Evolutionary conservation across 1,140 invertebrate species (phyloP), one percentile per base, ranked within the genome.

Genomic region (Caenorhabditis remanei): DNA sequence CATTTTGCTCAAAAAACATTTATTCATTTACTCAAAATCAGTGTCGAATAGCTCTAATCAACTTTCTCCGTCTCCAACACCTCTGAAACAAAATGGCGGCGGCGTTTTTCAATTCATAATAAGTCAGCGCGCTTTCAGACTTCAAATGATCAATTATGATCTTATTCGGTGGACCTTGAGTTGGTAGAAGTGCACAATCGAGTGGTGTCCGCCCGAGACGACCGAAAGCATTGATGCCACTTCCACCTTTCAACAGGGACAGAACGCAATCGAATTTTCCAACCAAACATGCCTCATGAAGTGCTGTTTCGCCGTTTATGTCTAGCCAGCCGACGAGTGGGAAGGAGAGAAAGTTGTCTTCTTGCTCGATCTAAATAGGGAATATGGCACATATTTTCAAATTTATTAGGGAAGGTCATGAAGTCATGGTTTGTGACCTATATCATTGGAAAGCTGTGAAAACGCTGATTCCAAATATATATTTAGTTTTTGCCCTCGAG

Each of bases 251-350:
- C 6, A 87, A 41, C 14, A 87, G 55, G 1, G 50, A 58, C 19
- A 79, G n/a, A 24, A 87, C 79, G 50, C 86, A 87, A n/a, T 87
- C 86, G 46, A 87, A 48, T 41, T 41, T 87, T 24, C 86, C 79
- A 19, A 24, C 53, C 0, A 56, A n/a, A 24, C 71, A 58, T 0
- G 86, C 86, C 16, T 79, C 86, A 55, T 87, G 86, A 16, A 87
- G 50, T 2, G 86, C 86, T 13, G 86, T 87, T 32, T 87, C 43
- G 1, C 86, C 86, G 50, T 63, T 50, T n/a, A 43, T 40, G 16
- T 87, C 86, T 40, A 46, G n/a, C 55, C 82, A 87, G 11, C 86
- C 79, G 16, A 87, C 71, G 40, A 87, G 40, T 4, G 86, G 86
- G 8, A 56, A 24, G 19, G 50, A 79, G 9, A 87, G 50, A 21